Conservation (phyloP, 2,888 invertebrate genomes). For the Melinopterus prodromus region DNA sequence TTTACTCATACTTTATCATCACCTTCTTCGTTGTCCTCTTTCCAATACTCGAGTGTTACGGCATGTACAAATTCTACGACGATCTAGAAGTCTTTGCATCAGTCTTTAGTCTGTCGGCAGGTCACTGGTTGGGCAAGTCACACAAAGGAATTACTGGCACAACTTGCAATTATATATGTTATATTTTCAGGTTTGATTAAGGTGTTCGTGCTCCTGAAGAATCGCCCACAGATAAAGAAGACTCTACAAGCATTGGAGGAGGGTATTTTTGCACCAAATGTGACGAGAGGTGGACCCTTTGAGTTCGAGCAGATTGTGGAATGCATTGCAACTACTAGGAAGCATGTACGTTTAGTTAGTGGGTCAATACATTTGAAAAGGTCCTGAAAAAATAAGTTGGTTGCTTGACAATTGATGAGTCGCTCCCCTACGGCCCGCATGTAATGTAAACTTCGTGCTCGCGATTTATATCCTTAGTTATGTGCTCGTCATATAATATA, state of each 20-base stretch:
- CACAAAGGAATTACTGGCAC: not conserved
- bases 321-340: constrained; percentile 36
- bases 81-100: constrained; percentile 35
- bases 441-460: too few species aligned
- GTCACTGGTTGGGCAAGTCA: constrained; percentile 35
- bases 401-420: too few species aligned
- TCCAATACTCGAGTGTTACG: constrained; percentile 36
- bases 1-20: constrained; percentile 30
- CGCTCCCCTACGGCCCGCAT: too few species aligned
- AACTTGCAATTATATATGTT: not conserved
- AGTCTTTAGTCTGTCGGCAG: constrained; percentile 31
- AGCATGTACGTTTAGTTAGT: constrained; percentile 32
- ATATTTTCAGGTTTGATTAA: constrained; percentile 38
- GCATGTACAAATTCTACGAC: constrained; percentile 33
- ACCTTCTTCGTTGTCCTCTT: constrained; percentile 31
- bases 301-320: constrained; percentile 31
- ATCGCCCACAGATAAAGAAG: constrained; percentile 33
- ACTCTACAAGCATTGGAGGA: constrained; percentile 32
- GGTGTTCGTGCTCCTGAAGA: constrained; percentile 34
- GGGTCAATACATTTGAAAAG: not conserved
- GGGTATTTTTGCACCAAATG: constrained; percentile 36
- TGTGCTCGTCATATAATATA: too few species aligned
- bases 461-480: too few species aligned
- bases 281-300: constrained; percentile 23
- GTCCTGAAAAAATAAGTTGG: too few species aligned